Evolutionary conservation across 2,888 invertebrate genomes (phyloP).

Genomic region (Poecilobothrus nobilitatus): DNA sequence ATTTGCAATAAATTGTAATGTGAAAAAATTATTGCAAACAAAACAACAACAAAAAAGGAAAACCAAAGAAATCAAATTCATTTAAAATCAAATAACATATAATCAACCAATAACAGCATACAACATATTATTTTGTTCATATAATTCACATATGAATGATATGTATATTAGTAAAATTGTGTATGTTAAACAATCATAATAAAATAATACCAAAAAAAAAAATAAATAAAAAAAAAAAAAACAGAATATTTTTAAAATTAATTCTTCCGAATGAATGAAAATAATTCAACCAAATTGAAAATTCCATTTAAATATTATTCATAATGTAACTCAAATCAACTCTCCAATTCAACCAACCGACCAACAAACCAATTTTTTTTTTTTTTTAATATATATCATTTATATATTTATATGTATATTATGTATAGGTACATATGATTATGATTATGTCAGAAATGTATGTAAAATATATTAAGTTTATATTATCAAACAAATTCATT

Average conservation of each 20-base stretch:
- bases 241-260: background rate
- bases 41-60: no score
- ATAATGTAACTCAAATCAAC: slow-evolving; percentile 4
- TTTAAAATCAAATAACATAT: background rate
- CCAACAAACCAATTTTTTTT: background rate
- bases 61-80: background rate
- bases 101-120: background rate
- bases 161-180: no score
- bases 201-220: background rate
- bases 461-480: no score
- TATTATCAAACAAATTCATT: no score
- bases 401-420: no score
- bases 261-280: slow-evolving; percentile 6
- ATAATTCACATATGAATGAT: no score
- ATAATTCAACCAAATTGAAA: slow-evolving; percentile 6
- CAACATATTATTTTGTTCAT: no score
- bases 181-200: background rate
- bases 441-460: no score
- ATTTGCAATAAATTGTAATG: no score
- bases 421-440: no score
- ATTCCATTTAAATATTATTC: slow-evolving; percentile 6
- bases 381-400: background rate
- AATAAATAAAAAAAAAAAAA: background rate
- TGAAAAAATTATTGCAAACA: no score
- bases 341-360: no score